Base-by-base conservation (phyloP, 2,113 vertebrate genomes). In the Megaleporinus macrocephalus region DNA sequence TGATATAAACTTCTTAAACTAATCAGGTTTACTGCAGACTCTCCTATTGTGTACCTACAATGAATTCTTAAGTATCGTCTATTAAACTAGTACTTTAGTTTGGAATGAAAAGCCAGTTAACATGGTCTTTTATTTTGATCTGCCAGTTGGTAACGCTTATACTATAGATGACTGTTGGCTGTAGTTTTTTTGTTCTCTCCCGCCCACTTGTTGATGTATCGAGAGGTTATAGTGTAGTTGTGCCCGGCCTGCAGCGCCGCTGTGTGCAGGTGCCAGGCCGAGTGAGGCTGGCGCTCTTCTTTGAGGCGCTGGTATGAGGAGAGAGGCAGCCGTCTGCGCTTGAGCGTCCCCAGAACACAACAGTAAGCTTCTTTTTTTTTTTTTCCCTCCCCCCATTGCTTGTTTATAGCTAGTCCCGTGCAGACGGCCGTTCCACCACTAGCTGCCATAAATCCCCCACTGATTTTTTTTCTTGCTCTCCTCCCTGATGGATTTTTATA, bases 341-440 rank as follows among this genome's bases (percentile, higher is more conserved):
- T 30, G 10, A 30, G 63, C 53, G 12, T 51, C 80, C n/a, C 20
- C 71, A 63, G 44, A 72, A 79, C 49, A 55, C 47, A 63, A 62
- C 55, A 83, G 83, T 88, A 86, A 85, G 81, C 87, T 76, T 18
- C 53, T 71, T 68, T 53, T 65, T 24, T 24, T n/a, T 36, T 36
- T 36, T 36, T 36, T 36, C 36, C 7, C 36, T 36, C 3, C 7
- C 41, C 41, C 41, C 33, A 3, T 6, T 36, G 11, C 41, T 61
- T 12, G 12, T 66, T 78, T 71, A 53, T 27, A 53, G 63, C 70
- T 81, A 76, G 27, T 51, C 47, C 51, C 5, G 44, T 62, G 73
- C 69, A 76, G 76, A 76, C 49, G 26, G 62, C 16, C 15, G 5
- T 78, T 41, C 26, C 14, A 66, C 27, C 70, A 26, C 63, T 65